Evolutionary conservation across 92 coral and sea anemone species (phyloP).

Genomic region (Heteractis magnifica): DNA sequence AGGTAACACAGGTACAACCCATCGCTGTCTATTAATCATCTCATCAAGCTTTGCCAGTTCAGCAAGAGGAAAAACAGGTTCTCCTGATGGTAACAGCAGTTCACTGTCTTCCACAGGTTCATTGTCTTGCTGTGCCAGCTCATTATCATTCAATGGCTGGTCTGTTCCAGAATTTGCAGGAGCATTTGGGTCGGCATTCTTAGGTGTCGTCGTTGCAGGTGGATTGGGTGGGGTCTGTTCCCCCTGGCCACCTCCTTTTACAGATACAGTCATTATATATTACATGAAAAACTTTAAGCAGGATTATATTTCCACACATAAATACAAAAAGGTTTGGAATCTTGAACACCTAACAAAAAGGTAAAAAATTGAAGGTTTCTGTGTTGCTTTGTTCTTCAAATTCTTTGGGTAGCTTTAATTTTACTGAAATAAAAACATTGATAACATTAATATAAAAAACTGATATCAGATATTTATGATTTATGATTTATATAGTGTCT

Average conservation of each 20-base stretch:
- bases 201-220: slow-evolving; percentile 47
- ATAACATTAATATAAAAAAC: neutral
- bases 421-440: neutral
- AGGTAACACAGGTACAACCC: slow-evolving; percentile 99
- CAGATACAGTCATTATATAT: slow-evolving; percentile 88
- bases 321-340: slow-evolving; percentile 37
- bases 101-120: slow-evolving; percentile 61
- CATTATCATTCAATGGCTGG: slow-evolving; percentile 48
- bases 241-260: slow-evolving; percentile 86
- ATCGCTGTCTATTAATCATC: slow-evolving; percentile 92
- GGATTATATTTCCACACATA: slow-evolving; percentile 59
- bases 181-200: slow-evolving; percentile 46
- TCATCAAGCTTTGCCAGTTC: slow-evolving; percentile 96
- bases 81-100: slow-evolving; percentile 79
- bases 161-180: slow-evolving; percentile 53
- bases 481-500: too few relatives aligned
- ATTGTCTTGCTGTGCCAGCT: slow-evolving; percentile 42
- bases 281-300: slow-evolving; percentile 34
- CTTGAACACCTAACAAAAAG: neutral
- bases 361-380: neutral
- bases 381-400: neutral
- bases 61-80: slow-evolving; percentile 76
- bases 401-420: neutral
- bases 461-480: neutral
- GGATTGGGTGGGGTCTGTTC: slow-evolving; percentile 73